Evolutionary conservation across 1,140 invertebrate genomes (phyloP).

Genomic region (Macrotrachela quadricornifera): DNA sequence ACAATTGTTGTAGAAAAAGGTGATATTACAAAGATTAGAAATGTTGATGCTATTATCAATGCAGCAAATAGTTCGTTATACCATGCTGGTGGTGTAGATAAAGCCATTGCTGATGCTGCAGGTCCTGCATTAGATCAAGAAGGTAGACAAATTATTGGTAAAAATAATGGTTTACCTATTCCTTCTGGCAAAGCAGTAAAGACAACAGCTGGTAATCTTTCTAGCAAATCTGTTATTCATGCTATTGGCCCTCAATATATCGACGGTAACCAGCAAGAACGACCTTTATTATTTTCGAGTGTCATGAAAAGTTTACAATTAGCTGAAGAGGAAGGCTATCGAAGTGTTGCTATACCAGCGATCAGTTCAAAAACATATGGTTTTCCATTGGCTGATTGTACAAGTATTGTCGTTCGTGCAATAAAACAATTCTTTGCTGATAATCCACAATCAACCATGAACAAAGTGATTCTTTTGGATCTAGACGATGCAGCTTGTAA

Average conservation of each 20-base stretch:
- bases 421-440: neutral
- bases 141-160: constrained; percentile 47
- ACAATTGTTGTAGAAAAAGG: constrained; percentile 25
- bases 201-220: constrained; percentile 57
- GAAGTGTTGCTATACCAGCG: neutral
- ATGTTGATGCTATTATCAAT: constrained; percentile 75
- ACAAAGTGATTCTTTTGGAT: no score
- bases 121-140: constrained; percentile 30
- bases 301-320: neutral
- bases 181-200: constrained; percentile 58
- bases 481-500: no score
- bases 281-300: neutral
- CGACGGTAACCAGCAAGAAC: constrained; percentile 21
- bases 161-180: constrained; percentile 27
- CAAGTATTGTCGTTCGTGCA: neutral
- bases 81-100: constrained; percentile 60
- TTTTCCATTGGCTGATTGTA: neutral
- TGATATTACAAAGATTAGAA: constrained; percentile 56
- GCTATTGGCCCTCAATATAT: constrained; percentile 49
- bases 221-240: constrained; percentile 63
- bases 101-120: constrained; percentile 51
- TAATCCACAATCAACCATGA: no score
- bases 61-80: constrained; percentile 56
- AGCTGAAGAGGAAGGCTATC: neutral
- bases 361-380: neutral